Base-by-base conservation (phyloP, 2,113 vertebrate genomes). In the Brachypteracias leptosomus region DNA sequence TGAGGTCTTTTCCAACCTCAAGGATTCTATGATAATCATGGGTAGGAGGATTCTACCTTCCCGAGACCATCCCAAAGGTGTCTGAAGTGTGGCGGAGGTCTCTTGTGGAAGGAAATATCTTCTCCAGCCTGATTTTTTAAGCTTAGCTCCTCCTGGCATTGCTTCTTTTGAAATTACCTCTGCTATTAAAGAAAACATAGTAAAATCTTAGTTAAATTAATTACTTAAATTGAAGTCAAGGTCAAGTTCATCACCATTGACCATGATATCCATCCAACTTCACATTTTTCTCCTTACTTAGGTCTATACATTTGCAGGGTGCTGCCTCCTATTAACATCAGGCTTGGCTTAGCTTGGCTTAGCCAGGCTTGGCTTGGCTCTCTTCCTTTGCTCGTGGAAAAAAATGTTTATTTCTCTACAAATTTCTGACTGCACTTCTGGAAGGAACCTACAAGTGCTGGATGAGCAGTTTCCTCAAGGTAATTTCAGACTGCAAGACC, bases 381-480 rank as follows among this genome's bases (percentile, higher is more conserved):
- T 65, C 54, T 91, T 94, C 90, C 72, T 88, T 75, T 76, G 31
- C 63, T 59, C 55, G 66, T 65, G 89, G 77, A 89, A 91, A 92
- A 89, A 91, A 92, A 95, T n/a, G 55, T 89, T 95, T 76, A 68
- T 77, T 89, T 85, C 90, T 66, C 55, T 62, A 80, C 26, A 74
- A 85, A 91, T 70, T 89, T 85, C 73, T 72, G 80, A 85, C 85
- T 61, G 59, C 54, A 73, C 38, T 76, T 91, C 73, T 74, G 85
- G 85, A 86, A 91, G 58, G 75, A 86, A 80, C 44, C 76, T 73
- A 35, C 31, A 38, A 49, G 59, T 66, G 92, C 80, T 52, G 94
- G 80, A 84, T 79, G 88, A 80, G 33, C 54, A 22, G 70, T 77
- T 92, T 74, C 89, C 91, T 67, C n/a, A 22, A 24, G 72, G 72